These are phyloP conservation scores for Sander lucioperca DNA, from an alignment of 2,113 vertebrate genomes.

Conservation along the genomic window DNA sequence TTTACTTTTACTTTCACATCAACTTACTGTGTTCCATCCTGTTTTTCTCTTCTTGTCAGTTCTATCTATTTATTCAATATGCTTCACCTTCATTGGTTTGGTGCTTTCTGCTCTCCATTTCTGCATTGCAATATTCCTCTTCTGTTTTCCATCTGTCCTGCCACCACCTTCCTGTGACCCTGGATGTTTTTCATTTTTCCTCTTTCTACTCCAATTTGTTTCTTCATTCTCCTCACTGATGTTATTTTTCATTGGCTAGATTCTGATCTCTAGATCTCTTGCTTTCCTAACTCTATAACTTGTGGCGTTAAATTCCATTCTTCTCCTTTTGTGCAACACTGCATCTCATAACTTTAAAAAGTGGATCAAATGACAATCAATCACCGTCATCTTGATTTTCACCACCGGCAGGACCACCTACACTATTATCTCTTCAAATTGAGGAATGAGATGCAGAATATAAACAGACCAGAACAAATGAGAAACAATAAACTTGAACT, in stretches of 20 bases:
- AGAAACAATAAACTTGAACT: slow-evolving; percentile 33
- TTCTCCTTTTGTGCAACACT: neutral
- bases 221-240: slow-evolving; percentile 41
- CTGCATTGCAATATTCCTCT: slow-evolving; percentile 61
- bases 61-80: slow-evolving; percentile 52
- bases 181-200: slow-evolving; percentile 62
- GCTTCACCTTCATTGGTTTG: slow-evolving; percentile 46
- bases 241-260: slow-evolving; percentile 1
- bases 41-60: slow-evolving; percentile 32
- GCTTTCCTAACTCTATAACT: neutral
- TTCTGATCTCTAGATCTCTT: slow-evolving; percentile 10
- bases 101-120: slow-evolving; percentile 49
- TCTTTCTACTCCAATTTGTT: slow-evolving; percentile 60
- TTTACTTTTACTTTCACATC: slow-evolving; percentile 42
- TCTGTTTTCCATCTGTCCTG: slow-evolving; percentile 50
- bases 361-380: neutral
- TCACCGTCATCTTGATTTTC: neutral
- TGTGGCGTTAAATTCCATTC: neutral
- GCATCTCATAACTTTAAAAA: neutral
- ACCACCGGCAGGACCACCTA: neutral
- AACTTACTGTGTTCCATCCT: slow-evolving; percentile 8
- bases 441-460: slow-evolving; percentile 21
- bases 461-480: slow-evolving; percentile 34
- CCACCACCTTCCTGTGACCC: slow-evolving; percentile 51
- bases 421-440: neutral